Evolutionary conservation across 35 echinoderm and acorn worm species (phyloP).

Genomic region (Lytechinus pictus): DNA sequence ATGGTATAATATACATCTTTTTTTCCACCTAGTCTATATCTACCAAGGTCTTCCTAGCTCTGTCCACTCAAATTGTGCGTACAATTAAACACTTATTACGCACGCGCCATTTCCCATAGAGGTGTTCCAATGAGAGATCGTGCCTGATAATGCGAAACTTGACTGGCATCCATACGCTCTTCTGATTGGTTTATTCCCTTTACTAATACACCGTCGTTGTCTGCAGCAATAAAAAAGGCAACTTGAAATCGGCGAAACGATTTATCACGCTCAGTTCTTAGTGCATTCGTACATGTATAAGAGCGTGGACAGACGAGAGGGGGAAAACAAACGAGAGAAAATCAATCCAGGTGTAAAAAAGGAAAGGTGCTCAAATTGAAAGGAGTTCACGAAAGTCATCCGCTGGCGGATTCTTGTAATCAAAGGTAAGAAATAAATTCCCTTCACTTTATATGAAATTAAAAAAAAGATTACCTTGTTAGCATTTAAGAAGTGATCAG

Average conservation of each 20-base stretch:
- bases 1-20: too few species aligned
- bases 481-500: background rate
- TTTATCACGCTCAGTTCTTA: conserved; percentile 30
- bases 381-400: background rate
- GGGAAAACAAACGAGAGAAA: background rate
- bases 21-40: too few species aligned
- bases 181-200: conserved; percentile 19
- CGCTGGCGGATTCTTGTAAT: background rate
- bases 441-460: background rate
- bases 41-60: too few species aligned
- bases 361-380: background rate
- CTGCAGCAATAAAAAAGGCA: conserved; percentile 18
- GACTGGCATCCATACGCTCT: background rate
- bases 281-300: conserved; percentile 11
- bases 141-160: background rate
- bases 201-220: background rate
- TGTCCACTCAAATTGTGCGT: conserved; percentile 30
- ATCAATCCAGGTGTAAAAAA: background rate
- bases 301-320: background rate
- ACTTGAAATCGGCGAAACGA: conserved; percentile 1
- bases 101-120: background rate
- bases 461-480: background rate
- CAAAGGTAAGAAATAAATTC: background rate
- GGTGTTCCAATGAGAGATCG: conserved; percentile 15
- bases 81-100: conserved; percentile 34